Base-by-base conservation (phyloP, 2,888 invertebrate genomes). In the Pyralis farinalis region DNA sequence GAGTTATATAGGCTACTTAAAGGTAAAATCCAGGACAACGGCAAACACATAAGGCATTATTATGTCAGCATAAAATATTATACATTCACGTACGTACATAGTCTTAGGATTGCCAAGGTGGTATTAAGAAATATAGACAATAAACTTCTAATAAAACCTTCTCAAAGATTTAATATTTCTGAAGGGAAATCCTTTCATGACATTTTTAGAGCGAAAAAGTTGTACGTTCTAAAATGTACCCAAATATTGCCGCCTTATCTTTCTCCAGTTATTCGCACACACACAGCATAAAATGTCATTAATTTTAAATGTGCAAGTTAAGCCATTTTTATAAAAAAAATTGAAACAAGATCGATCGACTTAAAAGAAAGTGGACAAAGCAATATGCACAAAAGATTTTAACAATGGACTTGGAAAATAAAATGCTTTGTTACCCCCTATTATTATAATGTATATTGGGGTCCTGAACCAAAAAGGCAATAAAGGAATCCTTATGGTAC, bases 341-440 rank as follows among this genome's bases (percentile, higher is more conserved):
- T 64, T 56, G 51, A 49, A 54, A 58, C 47, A 46, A 53, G 58
- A 64, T 63, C 62, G 57, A 53, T 58, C 50, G 55, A 60, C 59
- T 60, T 58, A 53, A 70, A 71, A 68, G 61, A 61, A 66, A 55
- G 47, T 43, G 58, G 59, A 72, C 71, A 76, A 74, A 64, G 63
- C 58, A 34, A 47, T 36, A 37, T 49, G 46, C 49, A 71, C 64
- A 70, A 71, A 68, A 58, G 57, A 51, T 55, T 54, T 51, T 58
- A 71, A 71, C 68, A 72, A 72, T 63, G 53, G 58, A 51, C 25
- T 25, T 41, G 48, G 59, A 65, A 61, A 67, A 68, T 51, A 54
- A 53, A 61, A 58, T 46, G 42, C 56, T 63, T 62, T 56, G 53
- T 56, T 50, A 54, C 55, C 25, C 10, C 8, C 35, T 37, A 33